phyloP scores from a whole-genome alignment of 2,888 invertebrate species.

The Cheilosia vulpina region DNA sequence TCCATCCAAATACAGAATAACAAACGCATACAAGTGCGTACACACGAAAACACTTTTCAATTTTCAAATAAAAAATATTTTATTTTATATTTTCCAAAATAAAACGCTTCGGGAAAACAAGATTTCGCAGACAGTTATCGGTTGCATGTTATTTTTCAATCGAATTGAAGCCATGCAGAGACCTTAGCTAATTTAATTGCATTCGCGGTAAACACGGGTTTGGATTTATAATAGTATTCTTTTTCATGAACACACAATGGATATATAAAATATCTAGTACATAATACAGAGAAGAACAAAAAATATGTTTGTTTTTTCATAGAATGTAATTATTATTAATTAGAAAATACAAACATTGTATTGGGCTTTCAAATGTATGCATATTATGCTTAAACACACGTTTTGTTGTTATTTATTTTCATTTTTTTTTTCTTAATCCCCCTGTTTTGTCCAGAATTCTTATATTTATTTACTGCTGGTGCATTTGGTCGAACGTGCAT shows the following conservation, averaged over 20 bases:
- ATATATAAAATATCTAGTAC: constrained; percentile 41
- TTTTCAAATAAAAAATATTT: constrained; percentile 27
- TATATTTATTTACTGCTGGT: background rate
- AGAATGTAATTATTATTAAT: constrained; percentile 61
- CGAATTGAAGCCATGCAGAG: constrained; percentile 43
- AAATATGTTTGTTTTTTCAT: constrained; percentile 27
- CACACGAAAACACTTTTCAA: constrained; percentile 32
- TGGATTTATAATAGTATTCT: constrained; percentile 52
- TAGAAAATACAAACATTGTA: constrained; percentile 59
- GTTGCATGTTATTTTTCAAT: constrained; percentile 4
- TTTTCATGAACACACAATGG: constrained; percentile 45
- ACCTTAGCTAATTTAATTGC: constrained; percentile 42
- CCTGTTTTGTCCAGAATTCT: background rate
- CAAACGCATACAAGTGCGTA: constrained; percentile 69
- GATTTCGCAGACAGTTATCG: constrained; percentile 38
- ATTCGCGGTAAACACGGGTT: constrained; percentile 46
- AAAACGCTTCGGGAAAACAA: constrained; percentile 58
- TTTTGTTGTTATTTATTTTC: constrained; percentile 50
- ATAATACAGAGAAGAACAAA: constrained; percentile 15
- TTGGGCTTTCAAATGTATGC: constrained; percentile 68
- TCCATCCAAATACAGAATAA: constrained; percentile 75
- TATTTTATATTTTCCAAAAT: constrained; percentile 15
- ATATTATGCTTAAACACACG: constrained; percentile 60
- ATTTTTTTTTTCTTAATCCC: constrained; percentile 2
- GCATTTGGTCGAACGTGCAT: no score